phyloP scores from a whole-genome alignment of 2,113 vertebrate species.

The Hippocampus barbouri region DNA sequence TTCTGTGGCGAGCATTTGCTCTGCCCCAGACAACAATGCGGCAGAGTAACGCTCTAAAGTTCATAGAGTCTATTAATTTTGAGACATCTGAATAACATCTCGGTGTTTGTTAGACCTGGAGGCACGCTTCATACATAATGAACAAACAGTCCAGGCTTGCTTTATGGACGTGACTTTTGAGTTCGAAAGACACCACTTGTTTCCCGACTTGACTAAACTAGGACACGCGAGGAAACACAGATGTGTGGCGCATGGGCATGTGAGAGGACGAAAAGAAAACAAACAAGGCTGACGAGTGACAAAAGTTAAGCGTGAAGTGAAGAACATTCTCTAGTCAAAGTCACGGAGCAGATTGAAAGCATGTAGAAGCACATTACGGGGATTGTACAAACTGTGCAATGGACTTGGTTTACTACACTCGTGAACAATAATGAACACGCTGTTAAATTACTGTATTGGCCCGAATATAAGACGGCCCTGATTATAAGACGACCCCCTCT shows the following conservation, averaged over 20 bases:
- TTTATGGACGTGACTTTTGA: conserved; percentile 26
- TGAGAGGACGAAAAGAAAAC: conserved; percentile 17
- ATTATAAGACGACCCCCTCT: too few relatives aligned
- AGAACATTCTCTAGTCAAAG: neutral
- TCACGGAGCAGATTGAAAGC: conserved; percentile 46
- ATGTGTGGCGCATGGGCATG: conserved; percentile 35
- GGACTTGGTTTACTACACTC: too few relatives aligned
- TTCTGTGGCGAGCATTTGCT: conserved; percentile 46
- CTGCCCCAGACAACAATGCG: conserved; percentile 38
- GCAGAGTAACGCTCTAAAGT: conserved; percentile 51
- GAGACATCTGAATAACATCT: conserved; percentile 51
- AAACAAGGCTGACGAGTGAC: conserved; percentile 32
- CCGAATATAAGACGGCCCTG: too few relatives aligned
- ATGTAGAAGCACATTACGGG: conserved; percentile 30
- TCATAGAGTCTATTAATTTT: conserved; percentile 65
- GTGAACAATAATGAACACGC: too few relatives aligned
- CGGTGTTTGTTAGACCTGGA: conserved; percentile 47
- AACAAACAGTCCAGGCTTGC: conserved; percentile 13
- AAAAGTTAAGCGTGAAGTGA: conserved; percentile 12
- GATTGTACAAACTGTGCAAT: neutral
- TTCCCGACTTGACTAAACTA: conserved; percentile 31
- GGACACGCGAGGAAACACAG: conserved; percentile 16
- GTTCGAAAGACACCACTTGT: conserved; percentile 15
- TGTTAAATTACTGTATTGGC: too few relatives aligned
- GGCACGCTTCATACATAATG: conserved; percentile 34